Evolutionary conservation across 2,113 vertebrate genomes (phyloP).

Genomic region (Rhea americana): DNA sequence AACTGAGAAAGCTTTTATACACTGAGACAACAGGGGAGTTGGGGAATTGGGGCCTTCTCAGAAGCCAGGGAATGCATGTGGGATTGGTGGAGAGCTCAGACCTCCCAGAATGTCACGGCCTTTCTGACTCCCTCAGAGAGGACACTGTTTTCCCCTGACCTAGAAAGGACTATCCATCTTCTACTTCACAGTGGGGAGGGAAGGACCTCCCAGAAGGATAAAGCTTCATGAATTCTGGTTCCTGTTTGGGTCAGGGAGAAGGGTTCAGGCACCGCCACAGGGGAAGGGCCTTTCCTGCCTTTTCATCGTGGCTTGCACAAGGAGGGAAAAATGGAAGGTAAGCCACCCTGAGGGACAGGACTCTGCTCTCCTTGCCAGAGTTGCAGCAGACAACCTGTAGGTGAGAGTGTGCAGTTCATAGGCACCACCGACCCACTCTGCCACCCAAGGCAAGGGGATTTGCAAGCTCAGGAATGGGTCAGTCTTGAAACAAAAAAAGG

Average conservation of each 20-base stretch:
- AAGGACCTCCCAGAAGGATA: not conserved
- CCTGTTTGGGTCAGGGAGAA: not conserved
- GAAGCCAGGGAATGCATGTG: not conserved
- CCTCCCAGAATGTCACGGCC: not conserved
- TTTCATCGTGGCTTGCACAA: fast-evolving
- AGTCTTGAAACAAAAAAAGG: not conserved
- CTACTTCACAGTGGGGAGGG: not conserved
- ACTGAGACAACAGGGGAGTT: not conserved
- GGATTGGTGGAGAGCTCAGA: not conserved
- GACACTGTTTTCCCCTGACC: not conserved
- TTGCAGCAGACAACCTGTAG: not conserved
- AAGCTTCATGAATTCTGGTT: not conserved
- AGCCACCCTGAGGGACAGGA: not conserved
- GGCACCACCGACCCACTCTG: not conserved
- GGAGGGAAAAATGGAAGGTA: not conserved
- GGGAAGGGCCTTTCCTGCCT: not conserved
- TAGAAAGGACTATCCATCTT: not conserved
- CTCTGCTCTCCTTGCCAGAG: not conserved
- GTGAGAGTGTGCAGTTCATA: not conserved
- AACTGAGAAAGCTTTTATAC: not conserved
- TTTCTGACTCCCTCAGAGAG: not conserved
- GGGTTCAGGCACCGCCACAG: not conserved
- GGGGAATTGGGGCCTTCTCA: not conserved
- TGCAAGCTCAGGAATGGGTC: not conserved
- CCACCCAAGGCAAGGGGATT: not conserved